Evolutionary conservation across 2,797 vertebrate genomes (phyloP).

Genomic region (Ateles fusciceps): DNA sequence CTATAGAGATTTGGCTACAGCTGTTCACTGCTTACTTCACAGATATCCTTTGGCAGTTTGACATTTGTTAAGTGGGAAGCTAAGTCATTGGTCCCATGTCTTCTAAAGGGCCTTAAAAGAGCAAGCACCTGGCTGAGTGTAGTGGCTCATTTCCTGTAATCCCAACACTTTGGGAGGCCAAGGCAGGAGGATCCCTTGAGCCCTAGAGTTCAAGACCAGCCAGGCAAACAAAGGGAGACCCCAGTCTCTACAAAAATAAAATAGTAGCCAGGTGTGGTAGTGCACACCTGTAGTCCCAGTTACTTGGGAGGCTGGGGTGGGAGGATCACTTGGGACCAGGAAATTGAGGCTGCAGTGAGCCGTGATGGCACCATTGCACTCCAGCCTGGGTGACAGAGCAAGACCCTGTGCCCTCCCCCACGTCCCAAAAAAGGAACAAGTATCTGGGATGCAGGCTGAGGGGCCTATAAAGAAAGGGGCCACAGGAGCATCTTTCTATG

Average conservation of each 20-base stretch:
- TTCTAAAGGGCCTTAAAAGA: not conserved
- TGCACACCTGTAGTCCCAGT: not conserved
- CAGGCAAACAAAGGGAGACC: not conserved
- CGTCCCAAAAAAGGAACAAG: not conserved
- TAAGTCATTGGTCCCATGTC: not conserved
- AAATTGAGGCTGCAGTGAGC: not conserved
- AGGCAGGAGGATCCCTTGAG: not conserved
- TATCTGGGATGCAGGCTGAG: not conserved
- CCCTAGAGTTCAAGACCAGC: not conserved
- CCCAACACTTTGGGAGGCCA: not conserved
- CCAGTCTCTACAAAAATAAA: not conserved
- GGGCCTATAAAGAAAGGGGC: not conserved
- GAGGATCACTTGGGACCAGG: not conserved
- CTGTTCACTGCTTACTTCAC: not conserved
- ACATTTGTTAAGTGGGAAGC: not conserved
- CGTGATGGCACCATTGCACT: not conserved
- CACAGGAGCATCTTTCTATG: conserved; percentile 5
- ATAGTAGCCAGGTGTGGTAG: not conserved
- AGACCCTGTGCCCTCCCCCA: not conserved
- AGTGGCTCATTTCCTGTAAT: not conserved
- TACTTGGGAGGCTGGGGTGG: not conserved
- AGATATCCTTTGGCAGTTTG: not conserved
- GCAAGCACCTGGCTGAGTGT: not conserved
- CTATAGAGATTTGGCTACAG: not conserved
- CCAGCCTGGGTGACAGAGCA: not conserved